Conservation (phyloP, 1,140 invertebrate species). For the Coelopa frigida region DNA sequence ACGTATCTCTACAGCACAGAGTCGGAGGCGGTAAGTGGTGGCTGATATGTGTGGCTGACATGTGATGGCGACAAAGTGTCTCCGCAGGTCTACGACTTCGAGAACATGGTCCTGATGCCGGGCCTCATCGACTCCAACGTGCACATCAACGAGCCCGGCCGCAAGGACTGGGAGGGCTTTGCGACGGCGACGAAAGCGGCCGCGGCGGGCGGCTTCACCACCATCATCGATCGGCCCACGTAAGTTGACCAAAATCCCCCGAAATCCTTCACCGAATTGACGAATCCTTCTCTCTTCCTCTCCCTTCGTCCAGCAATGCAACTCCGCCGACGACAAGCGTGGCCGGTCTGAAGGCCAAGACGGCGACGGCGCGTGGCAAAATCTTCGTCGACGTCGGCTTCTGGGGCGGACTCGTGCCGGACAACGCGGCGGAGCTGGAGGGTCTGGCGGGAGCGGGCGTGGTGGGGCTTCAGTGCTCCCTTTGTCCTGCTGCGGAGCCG, state of each 20-base stretch:
- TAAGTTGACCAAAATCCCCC: slow-evolving; percentile 32
- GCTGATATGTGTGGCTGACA: neutral
- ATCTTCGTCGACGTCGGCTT: slow-evolving; percentile 65
- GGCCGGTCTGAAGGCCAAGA: slow-evolving; percentile 54
- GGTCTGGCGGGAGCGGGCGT: slow-evolving; percentile 58
- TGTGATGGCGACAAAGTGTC: neutral
- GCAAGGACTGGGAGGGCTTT: slow-evolving; percentile 66
- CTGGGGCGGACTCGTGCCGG: slow-evolving; percentile 65
- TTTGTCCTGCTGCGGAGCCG: slow-evolving; percentile 50
- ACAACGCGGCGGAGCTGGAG: slow-evolving; percentile 49
- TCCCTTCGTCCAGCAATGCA: slow-evolving; percentile 53
- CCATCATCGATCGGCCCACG: slow-evolving; percentile 68
- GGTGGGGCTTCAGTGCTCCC: slow-evolving; percentile 67
- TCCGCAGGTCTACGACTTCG: slow-evolving; percentile 53
- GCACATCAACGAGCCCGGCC: slow-evolving; percentile 79
- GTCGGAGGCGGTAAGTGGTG: slow-evolving; percentile 27
- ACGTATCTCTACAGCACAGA: slow-evolving; percentile 37
- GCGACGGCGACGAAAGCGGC: slow-evolving; percentile 61
- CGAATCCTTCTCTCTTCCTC: neutral
- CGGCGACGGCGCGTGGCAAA: slow-evolving; percentile 51
- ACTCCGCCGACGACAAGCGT: slow-evolving; percentile 62
- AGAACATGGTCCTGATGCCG: slow-evolving; percentile 59
- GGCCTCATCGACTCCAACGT: slow-evolving; percentile 85
- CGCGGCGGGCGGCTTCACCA: slow-evolving; percentile 64
- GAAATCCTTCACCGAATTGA: neutral